A percentile compares a stretch with the other conserved stretches of the same genome.
Conservation (phyloP, 1,140 invertebrate genomes). For the Globodera ellingtonae region DNA sequence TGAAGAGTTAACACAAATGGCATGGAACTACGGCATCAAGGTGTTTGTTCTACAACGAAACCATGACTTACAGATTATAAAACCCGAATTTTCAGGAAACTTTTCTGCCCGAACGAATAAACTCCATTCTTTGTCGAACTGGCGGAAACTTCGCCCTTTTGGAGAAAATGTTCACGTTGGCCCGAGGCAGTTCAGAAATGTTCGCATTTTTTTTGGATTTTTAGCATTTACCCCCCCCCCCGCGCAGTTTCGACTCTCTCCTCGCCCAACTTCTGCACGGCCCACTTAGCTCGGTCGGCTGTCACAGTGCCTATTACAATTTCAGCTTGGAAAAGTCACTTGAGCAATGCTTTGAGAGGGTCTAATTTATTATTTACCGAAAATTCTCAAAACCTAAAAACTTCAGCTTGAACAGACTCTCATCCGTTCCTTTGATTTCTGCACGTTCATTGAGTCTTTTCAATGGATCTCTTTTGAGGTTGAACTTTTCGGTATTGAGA, state of each 20-base stretch:
- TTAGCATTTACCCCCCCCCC: not conserved
- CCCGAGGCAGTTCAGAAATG: slow-evolving; percentile 15
- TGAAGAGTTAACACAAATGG: not conserved
- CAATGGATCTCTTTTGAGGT: slow-evolving; percentile 18
- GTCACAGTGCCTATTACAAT: slow-evolving; percentile 11
- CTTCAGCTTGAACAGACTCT: not conserved
- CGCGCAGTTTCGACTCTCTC: not conserved
- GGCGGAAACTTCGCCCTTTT: slow-evolving; percentile 23
- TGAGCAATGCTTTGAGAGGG: slow-evolving; percentile 5
- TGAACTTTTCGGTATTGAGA: not conserved
- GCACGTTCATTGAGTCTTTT: slow-evolving; percentile 12
- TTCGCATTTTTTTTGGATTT: not conserved
- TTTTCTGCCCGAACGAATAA: not conserved
- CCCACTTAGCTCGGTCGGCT: slow-evolving; percentile 8
- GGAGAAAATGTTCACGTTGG: slow-evolving; percentile 20
- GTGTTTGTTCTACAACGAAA: not conserved
- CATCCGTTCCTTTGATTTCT: not conserved
- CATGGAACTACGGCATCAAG: not conserved
- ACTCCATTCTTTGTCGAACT: not conserved
- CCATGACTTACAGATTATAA: not conserved
- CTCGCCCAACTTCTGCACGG: not conserved
- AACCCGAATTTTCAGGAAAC: slow-evolving; percentile 5
- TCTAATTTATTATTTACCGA: not conserved
- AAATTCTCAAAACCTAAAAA: not conserved
- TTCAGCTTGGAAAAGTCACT: slow-evolving; percentile 15